Conservation (phyloP, 2,113 vertebrate species). For the Gopherus evgoodei region DNA sequence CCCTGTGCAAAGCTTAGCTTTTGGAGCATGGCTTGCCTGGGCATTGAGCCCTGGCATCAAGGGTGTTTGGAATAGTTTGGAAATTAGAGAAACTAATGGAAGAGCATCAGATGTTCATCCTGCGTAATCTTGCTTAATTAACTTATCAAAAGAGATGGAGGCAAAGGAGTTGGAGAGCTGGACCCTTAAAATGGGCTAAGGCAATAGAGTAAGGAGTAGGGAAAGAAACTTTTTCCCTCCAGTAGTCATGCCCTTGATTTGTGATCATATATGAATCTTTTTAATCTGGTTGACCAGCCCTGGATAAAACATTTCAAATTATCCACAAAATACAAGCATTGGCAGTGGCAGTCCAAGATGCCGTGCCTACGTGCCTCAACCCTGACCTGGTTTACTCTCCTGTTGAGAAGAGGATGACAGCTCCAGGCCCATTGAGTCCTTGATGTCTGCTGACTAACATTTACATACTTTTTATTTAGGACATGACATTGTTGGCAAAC, state of each 20-base stretch:
- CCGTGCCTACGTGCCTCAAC: not conserved
- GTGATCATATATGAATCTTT: not conserved
- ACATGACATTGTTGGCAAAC: not conserved
- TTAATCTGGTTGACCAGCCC: not conserved
- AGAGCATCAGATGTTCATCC: slow-evolving; percentile 45
- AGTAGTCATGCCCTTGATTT: not conserved
- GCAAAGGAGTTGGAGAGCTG: not conserved
- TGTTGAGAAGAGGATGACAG: not conserved
- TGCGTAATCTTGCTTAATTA: slow-evolving; percentile 12
- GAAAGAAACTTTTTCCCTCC: not conserved
- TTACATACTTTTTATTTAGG: slow-evolving; percentile 13
- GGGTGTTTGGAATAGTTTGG: not conserved
- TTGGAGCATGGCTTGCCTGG: slow-evolving; percentile 50
- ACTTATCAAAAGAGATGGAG: slow-evolving; percentile 1
- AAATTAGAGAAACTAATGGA: slow-evolving; percentile 59
- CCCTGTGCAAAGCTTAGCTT: not conserved
- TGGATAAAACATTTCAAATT: not conserved
- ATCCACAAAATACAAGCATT: not conserved
- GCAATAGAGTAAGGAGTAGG: not conserved
- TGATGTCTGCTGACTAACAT: not conserved
- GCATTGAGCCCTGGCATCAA: slow-evolving; percentile 56
- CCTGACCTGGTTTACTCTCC: not conserved
- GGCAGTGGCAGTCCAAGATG: not conserved
- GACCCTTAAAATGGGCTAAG: not conserved
- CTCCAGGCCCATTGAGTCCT: not conserved